Percentiles rank a stretch among this genome's conserved stretches.
Evolutionary conservation across 2,113 vertebrate species (phyloP).

Genomic region (Laticauda colubrina): DNA sequence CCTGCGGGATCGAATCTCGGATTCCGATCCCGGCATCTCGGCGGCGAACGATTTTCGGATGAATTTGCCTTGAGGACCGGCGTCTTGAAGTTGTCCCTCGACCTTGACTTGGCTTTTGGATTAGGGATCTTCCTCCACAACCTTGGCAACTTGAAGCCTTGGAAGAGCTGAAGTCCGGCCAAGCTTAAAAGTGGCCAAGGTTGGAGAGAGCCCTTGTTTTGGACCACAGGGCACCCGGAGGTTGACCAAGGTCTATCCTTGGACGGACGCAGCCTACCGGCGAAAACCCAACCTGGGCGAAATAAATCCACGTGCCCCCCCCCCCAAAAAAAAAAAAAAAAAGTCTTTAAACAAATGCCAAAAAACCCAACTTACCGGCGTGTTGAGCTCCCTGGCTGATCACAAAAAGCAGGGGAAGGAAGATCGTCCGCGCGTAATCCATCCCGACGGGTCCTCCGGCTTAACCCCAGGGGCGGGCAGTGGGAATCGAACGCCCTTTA

Average conservation of each 20-base stretch:
- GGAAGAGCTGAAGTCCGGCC: no score
- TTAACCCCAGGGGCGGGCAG: background rate
- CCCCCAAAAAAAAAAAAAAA: no score
- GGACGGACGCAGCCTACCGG: background rate
- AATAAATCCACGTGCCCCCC: no score
- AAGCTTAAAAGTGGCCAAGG: no score
- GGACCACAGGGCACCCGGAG: background rate
- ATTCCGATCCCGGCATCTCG: no score
- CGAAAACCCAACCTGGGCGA: background rate
- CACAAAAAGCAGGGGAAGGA: constrained; percentile 78
- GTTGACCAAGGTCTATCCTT: background rate
- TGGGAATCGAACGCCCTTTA: no score
- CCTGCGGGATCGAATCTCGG: background rate
- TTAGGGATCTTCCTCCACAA: no score
- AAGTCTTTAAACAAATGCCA: no score
- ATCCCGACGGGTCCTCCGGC: constrained; percentile 58
- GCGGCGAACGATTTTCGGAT: background rate
- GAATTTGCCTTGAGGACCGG: background rate
- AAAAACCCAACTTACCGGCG: no score
- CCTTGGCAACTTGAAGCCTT: no score
- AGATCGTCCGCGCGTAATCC: constrained; percentile 76
- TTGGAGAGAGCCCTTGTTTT: no score
- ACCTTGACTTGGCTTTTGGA: background rate
- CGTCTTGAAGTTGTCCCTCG: background rate
- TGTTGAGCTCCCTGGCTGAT: constrained; percentile 64